These are phyloP conservation scores for Corapipo altera DNA, from an alignment of 2,113 vertebrate genomes.

Conservation along the genomic window DNA sequence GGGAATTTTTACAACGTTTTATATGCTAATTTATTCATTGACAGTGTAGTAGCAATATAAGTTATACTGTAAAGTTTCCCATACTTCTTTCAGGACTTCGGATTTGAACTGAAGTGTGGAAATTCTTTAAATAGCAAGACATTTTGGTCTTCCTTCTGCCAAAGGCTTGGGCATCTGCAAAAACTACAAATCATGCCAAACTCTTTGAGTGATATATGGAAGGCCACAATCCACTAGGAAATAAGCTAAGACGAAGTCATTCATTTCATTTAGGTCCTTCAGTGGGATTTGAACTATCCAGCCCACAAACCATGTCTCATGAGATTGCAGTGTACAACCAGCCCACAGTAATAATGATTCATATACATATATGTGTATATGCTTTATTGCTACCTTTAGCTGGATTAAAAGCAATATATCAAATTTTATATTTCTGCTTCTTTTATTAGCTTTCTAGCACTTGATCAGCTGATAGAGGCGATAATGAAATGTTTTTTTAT, in stretches of 20 bases:
- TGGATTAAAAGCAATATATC: constrained; percentile 73
- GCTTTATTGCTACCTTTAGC: constrained; percentile 72
- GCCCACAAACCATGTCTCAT: constrained; percentile 40
- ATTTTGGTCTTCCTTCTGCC: constrained; percentile 35
- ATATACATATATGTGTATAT: constrained; percentile 70
- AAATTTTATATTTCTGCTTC: constrained; percentile 71
- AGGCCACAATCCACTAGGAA: constrained; percentile 17
- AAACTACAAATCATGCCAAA: constrained; percentile 59
- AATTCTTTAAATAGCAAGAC: constrained; percentile 16
- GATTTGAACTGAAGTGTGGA: constrained; percentile 12
- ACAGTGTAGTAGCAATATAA: not conserved
- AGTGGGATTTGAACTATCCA: constrained; percentile 56
- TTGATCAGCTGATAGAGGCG: constrained; percentile 75
- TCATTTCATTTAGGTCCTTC: constrained; percentile 61
- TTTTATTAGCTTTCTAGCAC: constrained; percentile 77
- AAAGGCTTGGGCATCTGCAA: constrained; percentile 29
- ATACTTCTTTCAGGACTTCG: constrained; percentile 17
- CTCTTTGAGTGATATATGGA: constrained; percentile 50
- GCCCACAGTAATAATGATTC: constrained; percentile 59
- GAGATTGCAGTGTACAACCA: constrained; percentile 47
- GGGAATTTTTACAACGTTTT: constrained; percentile 18
- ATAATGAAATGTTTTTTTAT: constrained; percentile 75
- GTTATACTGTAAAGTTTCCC: constrained; percentile 3
- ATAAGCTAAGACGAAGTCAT: constrained; percentile 36
- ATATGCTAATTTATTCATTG: constrained; percentile 49